Evolutionary conservation across 2,888 invertebrate genomes (phyloP).

Genomic region (Tethea ocularis): DNA sequence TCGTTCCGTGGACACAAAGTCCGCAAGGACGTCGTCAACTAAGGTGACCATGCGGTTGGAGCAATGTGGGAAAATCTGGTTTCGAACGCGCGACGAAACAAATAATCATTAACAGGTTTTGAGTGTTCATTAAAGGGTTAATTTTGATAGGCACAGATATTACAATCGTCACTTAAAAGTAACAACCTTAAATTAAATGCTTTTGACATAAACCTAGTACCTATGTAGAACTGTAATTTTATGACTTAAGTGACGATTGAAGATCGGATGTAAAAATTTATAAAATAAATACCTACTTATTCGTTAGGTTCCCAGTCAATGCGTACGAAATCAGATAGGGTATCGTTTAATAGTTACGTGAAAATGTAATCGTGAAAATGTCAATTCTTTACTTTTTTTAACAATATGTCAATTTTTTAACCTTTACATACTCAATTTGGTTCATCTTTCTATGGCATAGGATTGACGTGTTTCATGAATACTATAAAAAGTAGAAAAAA

Average conservation of each 20-base stretch:
- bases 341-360: neutral
- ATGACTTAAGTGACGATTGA: no score
- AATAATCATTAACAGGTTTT: neutral
- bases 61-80: slow-evolving; percentile 46
- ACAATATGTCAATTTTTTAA: slow-evolving; percentile 50
- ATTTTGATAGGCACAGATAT: neutral
- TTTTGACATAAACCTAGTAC: no score
- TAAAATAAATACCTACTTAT: slow-evolving; percentile 6
- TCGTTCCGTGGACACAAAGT: slow-evolving; percentile 96
- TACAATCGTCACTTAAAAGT: neutral
- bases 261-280: neutral
- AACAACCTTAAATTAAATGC: no score
- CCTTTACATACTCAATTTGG: slow-evolving; percentile 13
- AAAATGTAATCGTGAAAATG: slow-evolving; percentile 40
- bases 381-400: slow-evolving; percentile 35
- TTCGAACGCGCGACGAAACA: slow-evolving; percentile 44
- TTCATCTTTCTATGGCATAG: slow-evolving; percentile 28
- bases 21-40: slow-evolving; percentile 88
- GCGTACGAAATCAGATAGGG: slow-evolving; percentile 14
- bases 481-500: slow-evolving; percentile 42
- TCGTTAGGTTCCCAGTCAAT: slow-evolving; percentile 45
- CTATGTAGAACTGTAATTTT: no score
- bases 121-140: neutral
- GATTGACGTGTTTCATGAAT: slow-evolving; percentile 62
- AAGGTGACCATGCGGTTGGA: slow-evolving; percentile 46